Evolutionary conservation across 2,113 vertebrate genomes (phyloP).

Genomic region (Cyanistes caeruleus): DNA sequence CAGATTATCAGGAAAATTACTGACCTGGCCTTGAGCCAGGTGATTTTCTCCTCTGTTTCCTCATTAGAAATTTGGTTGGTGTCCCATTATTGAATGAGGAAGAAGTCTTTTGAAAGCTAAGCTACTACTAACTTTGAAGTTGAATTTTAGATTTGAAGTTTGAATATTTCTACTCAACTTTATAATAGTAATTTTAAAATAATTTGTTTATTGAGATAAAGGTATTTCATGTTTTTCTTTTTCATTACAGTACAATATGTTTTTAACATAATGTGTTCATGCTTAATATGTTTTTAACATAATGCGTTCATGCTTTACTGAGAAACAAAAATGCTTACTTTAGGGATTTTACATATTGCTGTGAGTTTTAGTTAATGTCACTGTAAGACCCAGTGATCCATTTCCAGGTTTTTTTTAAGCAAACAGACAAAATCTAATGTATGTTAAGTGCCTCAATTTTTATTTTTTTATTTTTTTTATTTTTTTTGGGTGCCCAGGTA

Average conservation of each 20-base stretch:
- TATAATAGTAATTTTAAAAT: neutral
- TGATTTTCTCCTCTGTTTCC: constrained; percentile 2
- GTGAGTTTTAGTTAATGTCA: neutral
- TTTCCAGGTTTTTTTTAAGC: neutral
- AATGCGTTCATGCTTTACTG: neutral
- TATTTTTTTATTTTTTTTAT: no score
- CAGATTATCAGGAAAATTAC: constrained; percentile 47
- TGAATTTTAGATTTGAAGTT: neutral
- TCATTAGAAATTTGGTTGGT: constrained; percentile 14
- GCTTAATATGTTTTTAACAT: neutral
- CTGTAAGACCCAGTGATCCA: neutral
- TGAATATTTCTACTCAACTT: neutral
- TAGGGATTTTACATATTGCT: neutral
- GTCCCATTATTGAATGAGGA: neutral
- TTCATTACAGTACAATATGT: neutral
- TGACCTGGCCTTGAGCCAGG: neutral
- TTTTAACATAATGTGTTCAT: neutral
- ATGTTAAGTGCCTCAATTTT: neutral
- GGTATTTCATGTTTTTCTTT: neutral
- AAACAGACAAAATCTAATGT: neutral
- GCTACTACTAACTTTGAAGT: neutral
- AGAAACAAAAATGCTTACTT: neutral
- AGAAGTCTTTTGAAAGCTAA: neutral
- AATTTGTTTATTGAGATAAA: neutral
- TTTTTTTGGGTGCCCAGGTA: neutral